Percentiles rank a stretch among this genome's conserved stretches.
Conservation (phyloP, 1,140 invertebrate genomes). For the Metaphire vulgaris region DNA sequence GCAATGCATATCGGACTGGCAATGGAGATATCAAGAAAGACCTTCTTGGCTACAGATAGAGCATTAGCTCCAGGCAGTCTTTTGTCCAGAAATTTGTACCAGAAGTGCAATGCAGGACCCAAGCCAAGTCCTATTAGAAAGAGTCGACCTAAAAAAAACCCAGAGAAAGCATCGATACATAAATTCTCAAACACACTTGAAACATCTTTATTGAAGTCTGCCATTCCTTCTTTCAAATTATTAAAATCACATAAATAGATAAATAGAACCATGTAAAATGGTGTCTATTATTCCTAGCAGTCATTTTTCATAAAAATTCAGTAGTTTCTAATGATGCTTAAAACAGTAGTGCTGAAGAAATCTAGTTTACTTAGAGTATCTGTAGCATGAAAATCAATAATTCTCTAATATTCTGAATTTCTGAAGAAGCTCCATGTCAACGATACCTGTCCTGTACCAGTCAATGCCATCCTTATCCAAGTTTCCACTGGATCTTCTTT, state of each 20-base stretch:
- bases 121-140: conserved; percentile 25
- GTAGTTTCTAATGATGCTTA: no score
- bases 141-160: conserved; percentile 29
- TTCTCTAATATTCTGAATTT: no score
- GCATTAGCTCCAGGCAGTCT: conserved; percentile 18
- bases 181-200: no score
- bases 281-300: not conserved
- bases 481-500: not conserved
- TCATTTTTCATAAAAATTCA: not conserved
- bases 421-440: no score
- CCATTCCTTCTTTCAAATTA: no score
- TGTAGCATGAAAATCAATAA: no score
- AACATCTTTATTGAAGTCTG: no score
- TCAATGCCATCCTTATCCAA: not conserved
- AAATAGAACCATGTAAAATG: no score
- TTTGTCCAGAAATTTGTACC: conserved; percentile 33
- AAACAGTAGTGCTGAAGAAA: no score
- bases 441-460: conserved; percentile 21
- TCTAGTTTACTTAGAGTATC: no score
- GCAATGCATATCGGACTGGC: conserved; percentile 31
- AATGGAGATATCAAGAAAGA: conserved; percentile 31
- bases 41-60: conserved; percentile 29
- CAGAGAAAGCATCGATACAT: no score
- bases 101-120: conserved; percentile 30
- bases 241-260: no score